Evolutionary conservation across 1,140 invertebrate genomes (phyloP).

Genomic region (Littorina saxatilis): DNA sequence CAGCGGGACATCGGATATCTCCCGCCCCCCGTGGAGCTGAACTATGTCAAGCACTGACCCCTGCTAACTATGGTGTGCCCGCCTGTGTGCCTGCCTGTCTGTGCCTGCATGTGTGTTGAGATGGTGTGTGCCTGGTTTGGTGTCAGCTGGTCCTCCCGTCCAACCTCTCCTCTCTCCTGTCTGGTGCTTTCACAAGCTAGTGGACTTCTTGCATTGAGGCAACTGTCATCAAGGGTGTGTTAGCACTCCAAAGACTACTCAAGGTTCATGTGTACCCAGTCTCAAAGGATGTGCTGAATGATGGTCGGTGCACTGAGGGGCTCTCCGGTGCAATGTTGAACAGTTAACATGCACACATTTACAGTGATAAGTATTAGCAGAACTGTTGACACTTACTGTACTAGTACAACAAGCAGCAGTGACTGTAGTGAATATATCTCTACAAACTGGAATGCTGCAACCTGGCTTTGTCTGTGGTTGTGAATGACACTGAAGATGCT

Average conservation of each 20-base stretch:
- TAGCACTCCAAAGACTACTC: neutral
- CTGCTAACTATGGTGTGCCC: neutral
- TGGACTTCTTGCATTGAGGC: neutral
- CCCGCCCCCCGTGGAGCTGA: constrained; percentile 30
- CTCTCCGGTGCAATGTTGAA: too few relatives aligned
- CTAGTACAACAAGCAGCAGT: too few relatives aligned
- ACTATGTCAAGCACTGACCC: constrained; percentile 35
- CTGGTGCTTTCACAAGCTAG: neutral
- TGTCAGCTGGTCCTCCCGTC: neutral
- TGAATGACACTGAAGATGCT: too few relatives aligned
- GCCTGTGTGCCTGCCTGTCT: neutral
- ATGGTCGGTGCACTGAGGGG: neutral
- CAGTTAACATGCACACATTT: too few relatives aligned
- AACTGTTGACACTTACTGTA: too few relatives aligned
- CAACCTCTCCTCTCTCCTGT: neutral
- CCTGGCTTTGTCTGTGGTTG: too few relatives aligned
- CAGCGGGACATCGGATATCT: constrained; percentile 17
- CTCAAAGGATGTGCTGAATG: neutral
- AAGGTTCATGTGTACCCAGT: neutral
- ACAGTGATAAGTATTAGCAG: too few relatives aligned
- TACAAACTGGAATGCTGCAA: too few relatives aligned
- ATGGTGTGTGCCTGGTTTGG: neutral
- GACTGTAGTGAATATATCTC: too few relatives aligned
- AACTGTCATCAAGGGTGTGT: neutral
- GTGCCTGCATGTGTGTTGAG: neutral